Conservation (phyloP, 2,113 vertebrate species). For the Hymenochirus boettgeri region DNA sequence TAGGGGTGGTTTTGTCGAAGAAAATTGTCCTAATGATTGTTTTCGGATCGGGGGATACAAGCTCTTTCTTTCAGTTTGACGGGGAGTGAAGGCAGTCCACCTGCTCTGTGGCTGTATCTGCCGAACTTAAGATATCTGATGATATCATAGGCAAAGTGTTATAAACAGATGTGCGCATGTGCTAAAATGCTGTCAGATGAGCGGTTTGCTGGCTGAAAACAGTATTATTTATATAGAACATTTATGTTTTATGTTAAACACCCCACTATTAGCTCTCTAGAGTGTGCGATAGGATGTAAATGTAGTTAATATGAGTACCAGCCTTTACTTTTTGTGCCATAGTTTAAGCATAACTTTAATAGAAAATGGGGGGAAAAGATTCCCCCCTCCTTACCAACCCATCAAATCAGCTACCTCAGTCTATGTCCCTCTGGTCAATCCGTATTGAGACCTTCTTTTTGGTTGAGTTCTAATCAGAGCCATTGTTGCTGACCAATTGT, state of each 20-base stretch:
- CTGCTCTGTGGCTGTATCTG: conserved; percentile 90
- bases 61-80: conserved; percentile 81
- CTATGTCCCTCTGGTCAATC: conserved; percentile 42
- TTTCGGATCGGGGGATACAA: conserved; percentile 81
- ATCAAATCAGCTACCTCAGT: conserved; percentile 27
- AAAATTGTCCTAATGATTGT: conserved; percentile 99
- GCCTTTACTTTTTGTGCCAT: conserved; percentile 81
- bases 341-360: conserved; percentile 83
- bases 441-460: conserved; percentile 65
- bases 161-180: conserved; percentile 99
- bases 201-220: conserved; percentile 90
- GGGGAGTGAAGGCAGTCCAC: conserved; percentile 94
- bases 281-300: conserved; percentile 92
- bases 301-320: conserved; percentile 85
- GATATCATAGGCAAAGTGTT: conserved; percentile 99
- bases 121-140: conserved; percentile 99
- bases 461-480: conserved; percentile 62
- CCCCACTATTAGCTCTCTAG: conserved; percentile 97
- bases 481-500: conserved; percentile 55
- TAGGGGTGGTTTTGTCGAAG: conserved; percentile 95
- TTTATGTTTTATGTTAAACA: conserved; percentile 99
- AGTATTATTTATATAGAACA: conserved; percentile 99
- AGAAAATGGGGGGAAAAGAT: conserved; percentile 76
- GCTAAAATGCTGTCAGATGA: conserved; percentile 98
- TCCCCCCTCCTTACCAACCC: conserved; percentile 52